These are phyloP conservation scores for Darevskia mixta DNA, from an alignment of 2,797 vertebrate species.

Conservation along the genomic window DNA sequence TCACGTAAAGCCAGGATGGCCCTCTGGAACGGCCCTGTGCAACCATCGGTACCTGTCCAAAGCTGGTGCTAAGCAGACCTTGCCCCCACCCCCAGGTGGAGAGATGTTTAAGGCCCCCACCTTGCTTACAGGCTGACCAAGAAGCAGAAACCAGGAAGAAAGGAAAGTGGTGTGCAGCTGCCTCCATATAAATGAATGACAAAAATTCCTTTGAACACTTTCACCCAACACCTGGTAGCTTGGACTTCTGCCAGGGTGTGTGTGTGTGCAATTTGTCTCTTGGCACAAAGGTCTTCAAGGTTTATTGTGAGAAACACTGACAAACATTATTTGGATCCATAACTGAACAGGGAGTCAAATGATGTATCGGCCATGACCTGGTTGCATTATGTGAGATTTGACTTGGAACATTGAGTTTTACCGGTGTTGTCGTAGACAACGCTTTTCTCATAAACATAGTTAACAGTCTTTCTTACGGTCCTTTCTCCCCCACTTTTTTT, in stretches of 20 bases:
- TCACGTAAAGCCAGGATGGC: no score
- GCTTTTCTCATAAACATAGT: neutral
- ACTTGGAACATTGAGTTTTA: neutral
- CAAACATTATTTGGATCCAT: neutral
- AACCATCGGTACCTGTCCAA: no score
- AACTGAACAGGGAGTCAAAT: neutral
- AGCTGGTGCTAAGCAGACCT: no score
- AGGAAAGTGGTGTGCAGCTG: no score
- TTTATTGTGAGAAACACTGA: neutral
- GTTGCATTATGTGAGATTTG: fast-evolving
- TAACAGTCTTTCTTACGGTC: neutral
- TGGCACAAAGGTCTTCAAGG: neutral
- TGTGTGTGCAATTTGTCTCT: neutral
- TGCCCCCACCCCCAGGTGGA: no score
- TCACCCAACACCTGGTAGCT: neutral
- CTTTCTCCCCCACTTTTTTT: neutral
- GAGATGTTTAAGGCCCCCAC: no score
- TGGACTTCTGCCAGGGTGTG: neutral
- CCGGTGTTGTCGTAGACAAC: neutral
- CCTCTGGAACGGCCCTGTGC: no score
- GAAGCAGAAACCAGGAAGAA: no score
- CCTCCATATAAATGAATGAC: neutral
- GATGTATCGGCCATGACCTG: neutral
- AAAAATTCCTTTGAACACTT: neutral
- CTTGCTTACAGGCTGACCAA: no score